Evolutionary conservation across 2,113 vertebrate species (phyloP).

Genomic region (Chionis minor): DNA sequence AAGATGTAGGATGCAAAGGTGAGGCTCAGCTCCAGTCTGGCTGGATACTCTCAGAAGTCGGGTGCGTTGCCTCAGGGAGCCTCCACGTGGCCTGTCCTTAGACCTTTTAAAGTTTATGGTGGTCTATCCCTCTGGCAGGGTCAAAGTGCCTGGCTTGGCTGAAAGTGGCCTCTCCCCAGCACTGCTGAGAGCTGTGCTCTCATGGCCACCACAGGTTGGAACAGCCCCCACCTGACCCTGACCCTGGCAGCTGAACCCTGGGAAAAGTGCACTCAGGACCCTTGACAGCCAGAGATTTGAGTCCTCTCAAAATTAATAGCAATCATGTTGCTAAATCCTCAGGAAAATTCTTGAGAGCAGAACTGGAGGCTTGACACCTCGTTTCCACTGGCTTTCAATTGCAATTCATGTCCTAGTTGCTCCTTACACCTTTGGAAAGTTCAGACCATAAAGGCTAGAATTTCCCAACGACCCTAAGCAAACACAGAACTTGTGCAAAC

Average conservation of each 20-base stretch:
- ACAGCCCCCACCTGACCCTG: background rate
- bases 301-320: background rate
- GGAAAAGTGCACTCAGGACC: background rate
- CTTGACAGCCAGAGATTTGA: background rate
- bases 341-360: background rate
- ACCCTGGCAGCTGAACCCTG: background rate
- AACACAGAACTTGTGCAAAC: background rate
- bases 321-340: background rate
- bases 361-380: background rate
- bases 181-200: background rate
- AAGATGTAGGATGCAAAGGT: background rate
- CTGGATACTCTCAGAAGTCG: background rate
- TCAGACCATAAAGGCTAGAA: background rate
- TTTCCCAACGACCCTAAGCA: constrained; percentile 1
- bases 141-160: background rate
- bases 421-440: background rate
- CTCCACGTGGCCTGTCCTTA: background rate
- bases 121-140: background rate
- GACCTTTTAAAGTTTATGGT: background rate
- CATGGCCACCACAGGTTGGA: background rate
- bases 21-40: background rate
- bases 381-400: background rate
- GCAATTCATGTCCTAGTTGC: background rate
- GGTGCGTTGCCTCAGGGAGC: background rate
- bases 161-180: background rate